Percentiles rank a stretch among this genome's conserved stretches.
These are phyloP conservation scores for Poeciliopsis occidentalis DNA, from an alignment of 2,113 vertebrate species.

Conservation along the genomic window DNA sequence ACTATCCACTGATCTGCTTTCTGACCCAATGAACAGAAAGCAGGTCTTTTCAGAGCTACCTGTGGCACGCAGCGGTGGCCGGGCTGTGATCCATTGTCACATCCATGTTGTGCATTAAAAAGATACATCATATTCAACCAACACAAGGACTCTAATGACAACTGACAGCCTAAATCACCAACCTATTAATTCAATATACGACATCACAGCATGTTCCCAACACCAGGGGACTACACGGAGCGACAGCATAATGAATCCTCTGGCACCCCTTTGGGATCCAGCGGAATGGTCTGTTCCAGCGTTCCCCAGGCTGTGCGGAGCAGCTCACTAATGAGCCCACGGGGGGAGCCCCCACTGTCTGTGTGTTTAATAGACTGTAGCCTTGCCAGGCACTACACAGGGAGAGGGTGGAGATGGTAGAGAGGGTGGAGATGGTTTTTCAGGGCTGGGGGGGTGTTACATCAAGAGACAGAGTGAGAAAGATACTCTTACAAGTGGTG, in stretches of 20 bases:
- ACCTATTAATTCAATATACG: conserved; percentile 63
- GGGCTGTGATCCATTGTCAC: conserved; percentile 30
- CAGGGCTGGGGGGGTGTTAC: not conserved
- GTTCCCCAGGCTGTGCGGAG: conserved; percentile 61
- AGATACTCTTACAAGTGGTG: conserved; percentile 56
- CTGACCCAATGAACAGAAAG: not conserved
- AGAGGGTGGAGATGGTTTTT: not conserved
- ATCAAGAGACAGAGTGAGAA: conserved; percentile 13
- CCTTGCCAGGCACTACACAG: conserved; percentile 70
- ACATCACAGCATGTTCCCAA: conserved; percentile 56
- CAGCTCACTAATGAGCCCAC: conserved; percentile 80
- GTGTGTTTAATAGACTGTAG: conserved; percentile 72
- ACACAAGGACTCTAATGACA: conserved; percentile 47
- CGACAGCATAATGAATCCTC: conserved; percentile 60
- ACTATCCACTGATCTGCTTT: not conserved
- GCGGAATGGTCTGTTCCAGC: conserved; percentile 70
- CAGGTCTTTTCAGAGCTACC: not conserved
- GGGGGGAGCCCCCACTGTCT: conserved; percentile 73
- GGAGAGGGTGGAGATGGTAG: conserved; percentile 11
- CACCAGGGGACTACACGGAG: conserved; percentile 44
- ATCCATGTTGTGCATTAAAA: conserved; percentile 28
- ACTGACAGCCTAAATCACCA: conserved; percentile 51
- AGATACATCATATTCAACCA: conserved; percentile 18
- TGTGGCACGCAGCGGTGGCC: conserved; percentile 20
- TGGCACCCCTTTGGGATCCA: conserved; percentile 68